Evolutionary conservation across 2,113 vertebrate species (phyloP).

Genomic region (Aleadryas rufinucha): DNA sequence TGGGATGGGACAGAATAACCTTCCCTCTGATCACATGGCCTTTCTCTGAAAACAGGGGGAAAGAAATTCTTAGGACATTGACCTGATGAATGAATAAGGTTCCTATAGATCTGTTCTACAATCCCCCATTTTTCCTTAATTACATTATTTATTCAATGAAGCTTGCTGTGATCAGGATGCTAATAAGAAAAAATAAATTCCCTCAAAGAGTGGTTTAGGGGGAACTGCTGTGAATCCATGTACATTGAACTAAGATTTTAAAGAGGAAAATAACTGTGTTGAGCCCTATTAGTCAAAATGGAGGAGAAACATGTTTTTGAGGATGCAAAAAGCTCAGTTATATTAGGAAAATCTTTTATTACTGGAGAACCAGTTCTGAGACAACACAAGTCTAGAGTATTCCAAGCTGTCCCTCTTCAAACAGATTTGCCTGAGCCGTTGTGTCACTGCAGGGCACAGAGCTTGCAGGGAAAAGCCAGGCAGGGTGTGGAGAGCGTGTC

Average conservation of each 20-base stretch:
- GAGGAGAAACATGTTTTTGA: not conserved
- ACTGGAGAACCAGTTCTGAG: not conserved
- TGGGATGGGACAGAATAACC: not conserved
- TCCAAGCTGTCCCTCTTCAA: not conserved
- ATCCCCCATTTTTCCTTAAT: not conserved
- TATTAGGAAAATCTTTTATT: not conserved
- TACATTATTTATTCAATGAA: not conserved
- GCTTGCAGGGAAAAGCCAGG: not conserved
- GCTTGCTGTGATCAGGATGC: not conserved
- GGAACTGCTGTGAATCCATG: not conserved
- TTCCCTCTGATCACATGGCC: not conserved
- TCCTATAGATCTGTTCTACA: not conserved
- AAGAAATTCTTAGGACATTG: not conserved
- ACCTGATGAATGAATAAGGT: not conserved
- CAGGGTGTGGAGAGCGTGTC: not conserved
- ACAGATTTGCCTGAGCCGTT: not conserved
- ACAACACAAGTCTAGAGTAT: rapidly evolving
- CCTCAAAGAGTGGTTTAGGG: not conserved
- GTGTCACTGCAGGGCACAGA: not conserved
- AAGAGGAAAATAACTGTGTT: not conserved
- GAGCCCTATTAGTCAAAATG: not conserved
- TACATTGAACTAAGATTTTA: not conserved
- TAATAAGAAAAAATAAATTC: not conserved
- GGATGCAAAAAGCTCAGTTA: not conserved
- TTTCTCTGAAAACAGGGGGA: not conserved